Evolutionary conservation across 30 jellyfish, hydroid and myxozoan genomes (phyloP), one percentile per base, ranked within the genome.

Genomic region (Aurelia sp.): DNA sequence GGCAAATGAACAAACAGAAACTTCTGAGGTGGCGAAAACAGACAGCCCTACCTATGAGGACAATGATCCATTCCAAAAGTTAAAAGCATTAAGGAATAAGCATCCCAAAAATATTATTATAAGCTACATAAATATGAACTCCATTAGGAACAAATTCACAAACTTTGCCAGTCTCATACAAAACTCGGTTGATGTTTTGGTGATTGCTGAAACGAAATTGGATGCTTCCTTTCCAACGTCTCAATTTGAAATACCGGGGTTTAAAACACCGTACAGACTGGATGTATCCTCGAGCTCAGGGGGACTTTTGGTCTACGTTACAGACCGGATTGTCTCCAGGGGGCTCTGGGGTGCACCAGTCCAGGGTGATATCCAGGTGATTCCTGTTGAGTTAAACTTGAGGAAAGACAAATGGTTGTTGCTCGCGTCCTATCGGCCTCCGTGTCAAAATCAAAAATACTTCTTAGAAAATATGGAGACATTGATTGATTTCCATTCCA

Each of bases 121-220:
- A 58, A 76, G 87, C 77, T 76, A 18, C 77, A 58, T 76, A 1
- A 27, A 78, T 59, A 58, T 61, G 47, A 78, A 22, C 84, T 78
- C 89, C 10, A 35, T 59, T 17, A 18, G 84, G 71, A 78, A 78
- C 41, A 78, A 58, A 59, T 59, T 44, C 73, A 21, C 27, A 18
- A 27, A 70, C 81, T 70, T 70, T 15, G 81, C 37, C 85, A 73
- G 21, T 40, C 72, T 73, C 51, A 55, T 73, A 73, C 71, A 51
- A 51, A 48, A 73, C 85, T 13, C 71, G 72, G 51, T 73, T 47
- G 44, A 73, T 27, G 50, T 70, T 51, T 9, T 74, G 73, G 73
- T 58, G 73, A 74, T 77, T 59, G 82, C 72, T 31, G 85, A 80
- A 50, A 80, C 74, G 27, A 80, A 80, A 22, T 37, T 65, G 73